Base-by-base conservation (phyloP, 1,140 invertebrate genomes). In the Leptinotarsa lineolata region DNA sequence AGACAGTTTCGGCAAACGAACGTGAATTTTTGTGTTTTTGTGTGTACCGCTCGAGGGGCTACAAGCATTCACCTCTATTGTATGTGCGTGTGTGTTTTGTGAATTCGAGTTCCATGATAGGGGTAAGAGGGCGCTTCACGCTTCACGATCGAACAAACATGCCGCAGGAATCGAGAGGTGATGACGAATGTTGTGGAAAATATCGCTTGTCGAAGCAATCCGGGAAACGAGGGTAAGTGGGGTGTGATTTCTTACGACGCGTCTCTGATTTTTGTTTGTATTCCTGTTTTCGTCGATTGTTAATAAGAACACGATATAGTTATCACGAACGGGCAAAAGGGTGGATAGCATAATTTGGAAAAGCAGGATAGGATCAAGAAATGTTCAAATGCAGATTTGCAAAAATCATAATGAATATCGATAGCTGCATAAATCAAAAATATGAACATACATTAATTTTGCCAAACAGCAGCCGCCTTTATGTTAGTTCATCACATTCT, bases 151-250 rank as follows among this genome's bases (percentile, higher is more conserved):
- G 61, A 63, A 63, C 61, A 63, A 63, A 63, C 61, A 63, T 54
- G 48, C 48, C 48, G 48, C 48, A 54, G 48, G 48, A 63, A 22
- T 63, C 61, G 61, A 63, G 61, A 63, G 61, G 61, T 21, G 61
- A 63, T 63, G 61, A 63, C 61, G 61, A 63, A 63, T 63, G 61
- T 63, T 63, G 61, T 63, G 61, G 61, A 63, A 63, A 63, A 63
- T 63, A 63, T 63, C 61, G 61, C 61, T 63, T 63, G 61, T 63
- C 61, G 61, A 63, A 63, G 61, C 61, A 21, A 63, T 63, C 20
- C 61, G 61, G 48, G 48, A 54, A 54, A 54, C 48, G 1, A 54
- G 4, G 48, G 15, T 54, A 54, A 18, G n/a, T 54, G 15, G 48
- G n/a, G 48, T 54, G 48, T 54, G 48, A 54, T 54, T 54, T n/a